Percentiles rank a stretch among this genome's conserved stretches.
These are phyloP conservation scores for Orientallactaga bullata DNA, from an alignment of 2,113 vertebrate genomes.

Conservation along the genomic window DNA sequence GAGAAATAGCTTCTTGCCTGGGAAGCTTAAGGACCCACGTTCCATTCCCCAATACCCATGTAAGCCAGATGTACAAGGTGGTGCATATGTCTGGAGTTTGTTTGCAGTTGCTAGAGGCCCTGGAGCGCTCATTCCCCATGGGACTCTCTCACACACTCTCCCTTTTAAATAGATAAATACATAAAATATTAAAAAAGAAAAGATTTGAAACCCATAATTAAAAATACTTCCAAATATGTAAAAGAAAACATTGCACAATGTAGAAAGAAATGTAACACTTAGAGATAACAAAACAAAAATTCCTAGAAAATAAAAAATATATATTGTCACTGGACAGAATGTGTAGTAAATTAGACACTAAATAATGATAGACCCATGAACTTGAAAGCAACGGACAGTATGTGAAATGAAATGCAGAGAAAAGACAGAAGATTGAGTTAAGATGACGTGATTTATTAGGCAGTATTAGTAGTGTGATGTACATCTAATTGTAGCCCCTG, in stretches of 20 bases:
- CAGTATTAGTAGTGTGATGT: not conserved
- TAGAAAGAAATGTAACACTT: slow-evolving; percentile 13
- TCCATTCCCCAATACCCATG: too few relatives aligned
- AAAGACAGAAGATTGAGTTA: not conserved
- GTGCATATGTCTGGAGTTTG: too few relatives aligned
- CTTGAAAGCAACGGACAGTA: slow-evolving; percentile 20
- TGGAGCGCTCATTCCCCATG: too few relatives aligned
- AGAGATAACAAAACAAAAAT: not conserved
- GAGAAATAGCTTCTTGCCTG: too few relatives aligned
- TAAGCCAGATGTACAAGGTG: too few relatives aligned
- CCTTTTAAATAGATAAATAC: too few relatives aligned
- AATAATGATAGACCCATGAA: not conserved
- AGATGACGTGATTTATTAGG: not conserved
- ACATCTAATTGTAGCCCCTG: not conserved
- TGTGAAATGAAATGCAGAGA: slow-evolving; percentile 3
- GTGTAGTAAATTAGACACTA: not conserved
- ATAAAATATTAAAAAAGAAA: too few relatives aligned
- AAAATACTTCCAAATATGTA: not conserved
- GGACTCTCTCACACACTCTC: too few relatives aligned
- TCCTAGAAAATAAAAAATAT: slow-evolving; percentile 1
- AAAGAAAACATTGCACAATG: not conserved
- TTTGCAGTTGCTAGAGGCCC: too few relatives aligned
- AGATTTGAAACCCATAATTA: not conserved
- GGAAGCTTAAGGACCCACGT: too few relatives aligned
- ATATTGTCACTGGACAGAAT: not conserved